Base-by-base conservation (phyloP, 1,140 invertebrate species). In the Drosophila murphyi region DNA sequence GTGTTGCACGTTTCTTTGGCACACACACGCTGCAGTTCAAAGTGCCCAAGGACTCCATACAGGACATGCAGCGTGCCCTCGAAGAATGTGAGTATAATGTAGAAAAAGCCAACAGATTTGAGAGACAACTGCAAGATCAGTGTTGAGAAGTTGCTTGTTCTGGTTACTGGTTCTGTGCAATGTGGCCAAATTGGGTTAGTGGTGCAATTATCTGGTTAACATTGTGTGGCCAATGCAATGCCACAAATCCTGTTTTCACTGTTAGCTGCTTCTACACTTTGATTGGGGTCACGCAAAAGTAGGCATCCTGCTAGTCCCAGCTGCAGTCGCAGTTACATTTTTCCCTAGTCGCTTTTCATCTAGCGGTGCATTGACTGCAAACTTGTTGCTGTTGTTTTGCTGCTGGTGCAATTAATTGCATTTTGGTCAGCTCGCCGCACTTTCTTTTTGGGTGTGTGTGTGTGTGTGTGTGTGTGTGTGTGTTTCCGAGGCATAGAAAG, bases 11-110 rank as follows among this genome's bases (percentile, higher is more conserved):
- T 67, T 97, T 96, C 94, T 93, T 97, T 54, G 95, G 96, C 72
- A 96, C 95, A 59, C 96, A 96, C 92, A 96, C 96, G 10, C 94
- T 97, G 48, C 96, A 97, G 91, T 94, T 97, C 71, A 96, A 95
- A 90, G 92, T 97, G 8, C 96, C 96, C 29, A 95, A 95, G 65
- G 94, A 94, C 29, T 93, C 95, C 68, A 94, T 96, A 71, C 94
- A 94, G 75, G 95, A 95, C 78, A 94, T 96, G 93, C 95, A 94
- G 93, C 94, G 94, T 64, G 95, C 94, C 75, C 94, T 94, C 82
- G 95, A 95, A 85, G 95, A 95, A 95, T 87, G 78, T 89, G 55
- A 89, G 90, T 91, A 79, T 4, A 48, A 34, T 20, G 20, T 20
- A 20, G 20, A 20, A 20, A 20, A 20, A 20, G 20, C 20, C 20